Base-by-base conservation (phyloP, 2,797 vertebrate genomes). In the Sylvilagus floridanus region DNA sequence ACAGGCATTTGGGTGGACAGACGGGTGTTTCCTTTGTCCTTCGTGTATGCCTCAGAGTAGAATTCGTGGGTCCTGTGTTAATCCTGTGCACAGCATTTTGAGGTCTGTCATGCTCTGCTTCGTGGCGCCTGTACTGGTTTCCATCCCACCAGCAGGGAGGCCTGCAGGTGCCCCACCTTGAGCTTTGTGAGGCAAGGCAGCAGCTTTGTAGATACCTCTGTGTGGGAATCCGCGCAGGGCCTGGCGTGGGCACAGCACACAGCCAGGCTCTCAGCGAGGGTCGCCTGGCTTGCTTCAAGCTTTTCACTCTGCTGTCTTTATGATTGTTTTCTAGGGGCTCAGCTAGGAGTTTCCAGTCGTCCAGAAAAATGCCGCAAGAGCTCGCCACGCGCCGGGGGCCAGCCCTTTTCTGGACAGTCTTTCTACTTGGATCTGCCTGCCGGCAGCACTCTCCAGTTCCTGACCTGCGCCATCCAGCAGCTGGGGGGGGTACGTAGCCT, bases 391-490 rank as follows among this genome's bases (percentile, higher is more conserved):
- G 87, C 96, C 7, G 97, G 98, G 81, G 96, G 96, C 0, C 98
- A 97, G 84, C 98, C 98, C 6, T 98, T 99, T 81, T 97, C 98
- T 7, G 99, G 99, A 37, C 99, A 99, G 91, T 98, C 98, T 21
- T 99, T 99, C 96, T 99, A 99, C 97, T 97, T 99, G 75, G 99
- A 99, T 95, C 97, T 98, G 50, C 98, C 99, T 28, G 98, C 98
- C 95, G 99, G 98, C 96, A 98, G 98, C 13, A 87, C 96, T 1
- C 97, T 98, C 6, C 93, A 97, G 16, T 91, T 98, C 37, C 98
- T 99, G 88, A 97, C 98, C 10, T 98, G 98, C 89, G 96, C 98
- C 79, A 98, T 99, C 81, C 92, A 96, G 84, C 96, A 98, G 21
- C 98, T 99, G 12, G 99, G 99, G 71, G 99, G 99, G 98, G 99